Percentiles rank a stretch among this genome's conserved stretches.
These are phyloP conservation scores for Drosophila arizonae DNA, from an alignment of 1,140 invertebrate species.

Conservation along the genomic window DNA sequence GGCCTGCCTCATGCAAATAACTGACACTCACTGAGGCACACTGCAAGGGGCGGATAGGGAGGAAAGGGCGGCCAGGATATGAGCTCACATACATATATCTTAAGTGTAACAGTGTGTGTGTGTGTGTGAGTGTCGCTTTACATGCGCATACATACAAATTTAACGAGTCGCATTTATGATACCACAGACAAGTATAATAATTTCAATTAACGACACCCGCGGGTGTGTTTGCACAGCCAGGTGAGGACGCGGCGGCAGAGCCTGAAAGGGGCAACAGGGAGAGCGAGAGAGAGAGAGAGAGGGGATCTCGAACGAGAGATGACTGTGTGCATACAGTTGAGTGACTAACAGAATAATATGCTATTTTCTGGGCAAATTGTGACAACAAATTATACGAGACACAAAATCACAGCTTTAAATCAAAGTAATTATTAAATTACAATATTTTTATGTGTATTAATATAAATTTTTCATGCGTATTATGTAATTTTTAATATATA, in stretches of 20 bases:
- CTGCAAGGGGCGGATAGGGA: background rate
- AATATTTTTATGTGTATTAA: no score
- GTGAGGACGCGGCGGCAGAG: background rate
- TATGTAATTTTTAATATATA: no score
- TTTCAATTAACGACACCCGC: slow-evolving; percentile 81
- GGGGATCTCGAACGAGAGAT: slow-evolving; percentile 13
- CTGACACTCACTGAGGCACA: slow-evolving; percentile 59
- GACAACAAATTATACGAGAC: background rate
- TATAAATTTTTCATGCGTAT: no score
- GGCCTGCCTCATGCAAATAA: slow-evolving; percentile 69
- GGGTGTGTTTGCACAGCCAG: slow-evolving; percentile 63
- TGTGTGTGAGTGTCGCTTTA: slow-evolving; percentile 57
- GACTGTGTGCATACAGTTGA: slow-evolving; percentile 10
- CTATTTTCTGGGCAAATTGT: slow-evolving; percentile 6
- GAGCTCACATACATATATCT: slow-evolving; percentile 51
- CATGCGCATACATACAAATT: slow-evolving; percentile 76
- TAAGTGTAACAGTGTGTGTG: slow-evolving; percentile 25
- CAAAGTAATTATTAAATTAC: no score
- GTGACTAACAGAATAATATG: background rate
- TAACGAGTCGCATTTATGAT: slow-evolving; percentile 82
- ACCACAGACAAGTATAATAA: slow-evolving; percentile 81
- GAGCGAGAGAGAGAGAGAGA: background rate
- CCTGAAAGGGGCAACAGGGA: background rate
- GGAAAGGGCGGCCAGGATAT: slow-evolving; percentile 46
- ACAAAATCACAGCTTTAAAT: background rate